Evolutionary conservation across 1,140 invertebrate species (phyloP).

Genomic region (Megathymus violae): DNA sequence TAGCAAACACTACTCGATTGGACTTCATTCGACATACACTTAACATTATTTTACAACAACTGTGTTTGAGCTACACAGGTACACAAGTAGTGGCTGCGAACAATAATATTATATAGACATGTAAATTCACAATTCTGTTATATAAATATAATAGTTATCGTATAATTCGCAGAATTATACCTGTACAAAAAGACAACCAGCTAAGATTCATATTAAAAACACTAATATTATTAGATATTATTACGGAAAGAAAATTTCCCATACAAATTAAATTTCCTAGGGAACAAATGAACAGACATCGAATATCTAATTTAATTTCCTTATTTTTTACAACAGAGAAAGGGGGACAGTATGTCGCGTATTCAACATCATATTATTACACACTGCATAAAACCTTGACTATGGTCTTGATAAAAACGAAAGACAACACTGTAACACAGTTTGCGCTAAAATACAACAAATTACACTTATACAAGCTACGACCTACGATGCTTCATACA

Average conservation of each 20-base stretch:
- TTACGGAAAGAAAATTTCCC: constrained; percentile 16
- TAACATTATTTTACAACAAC: constrained; percentile 27
- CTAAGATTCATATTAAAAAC: constrained; percentile 33
- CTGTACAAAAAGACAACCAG: constrained; percentile 33
- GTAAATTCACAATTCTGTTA: constrained; percentile 23
- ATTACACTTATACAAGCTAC: constrained; percentile 76
- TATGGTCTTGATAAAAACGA: constrained; percentile 53
- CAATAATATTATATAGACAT: constrained; percentile 18
- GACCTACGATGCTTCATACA: constrained; percentile 61
- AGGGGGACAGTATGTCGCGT: constrained; percentile 18
- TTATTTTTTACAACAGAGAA: constrained; percentile 7
- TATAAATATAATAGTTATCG: constrained; percentile 7
- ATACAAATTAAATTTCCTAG: constrained; percentile 30
- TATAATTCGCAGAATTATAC: constrained; percentile 25
- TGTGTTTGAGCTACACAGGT: constrained; percentile 32
- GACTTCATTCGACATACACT: constrained; percentile 8
- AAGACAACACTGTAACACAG: constrained; percentile 69
- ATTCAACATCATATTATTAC: constrained; percentile 52
- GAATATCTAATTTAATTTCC: constrained; percentile 23
- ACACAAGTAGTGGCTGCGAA: constrained; percentile 31
- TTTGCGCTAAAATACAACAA: constrained; percentile 77
- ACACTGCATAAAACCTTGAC: constrained; percentile 61
- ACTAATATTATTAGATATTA: constrained; percentile 26
- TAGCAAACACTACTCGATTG: constrained; percentile 29
- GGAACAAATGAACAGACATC: constrained; percentile 32